Evolutionary conservation across 2,888 invertebrate genomes (phyloP), one percentile per base, ranked within the genome.

Genomic region (Caenorhabditis sp.): DNA sequence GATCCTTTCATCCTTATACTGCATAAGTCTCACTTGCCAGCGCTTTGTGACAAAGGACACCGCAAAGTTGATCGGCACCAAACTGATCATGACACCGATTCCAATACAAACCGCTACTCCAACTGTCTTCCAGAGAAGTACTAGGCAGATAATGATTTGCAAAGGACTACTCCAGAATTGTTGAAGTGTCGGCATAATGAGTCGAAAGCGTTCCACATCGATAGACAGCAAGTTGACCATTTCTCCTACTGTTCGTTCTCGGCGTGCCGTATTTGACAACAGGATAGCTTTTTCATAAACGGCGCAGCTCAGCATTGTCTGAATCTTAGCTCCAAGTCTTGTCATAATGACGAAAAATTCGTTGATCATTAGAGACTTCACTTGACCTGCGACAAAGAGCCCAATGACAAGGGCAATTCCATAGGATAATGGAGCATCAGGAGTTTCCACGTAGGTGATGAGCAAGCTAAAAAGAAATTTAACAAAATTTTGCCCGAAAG

Each of bases 1-100:
- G 0, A 97, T 96, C 88, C 97, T 94, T 90, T 96, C 95, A 91
- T 97, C 97, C 93, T 97, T 97, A 92, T 95, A 95, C 90, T 96
- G 95, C 96, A 97, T 97, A 92, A 97, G 96, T 84, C 94, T 94
- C 60, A 96, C 95, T 70, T 89, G 90, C 84, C 86, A 91, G 37
- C 80, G 83, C 58, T 88, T 87, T 20, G 86, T 88, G 9, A 87
- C 76, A 53, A 89, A 80, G 8, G 89, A 88, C 5, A 90, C 85
- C 8, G 81, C 58, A 50, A 89, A 89, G 68, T 91, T 91, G 64
- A 91, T 72, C 0, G 91, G 93, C 2, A 99, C 96, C 26, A 87
- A 80, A 8, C 82, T 68, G 4, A 87, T 44, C 96, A 98, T 96
- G 40, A 98, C 95, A 1, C 95, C 96, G 61, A 98, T 93, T 20